Evolutionary conservation across 1,140 invertebrate genomes (phyloP).

Genomic region (Mizuhopecten yessoensis): DNA sequence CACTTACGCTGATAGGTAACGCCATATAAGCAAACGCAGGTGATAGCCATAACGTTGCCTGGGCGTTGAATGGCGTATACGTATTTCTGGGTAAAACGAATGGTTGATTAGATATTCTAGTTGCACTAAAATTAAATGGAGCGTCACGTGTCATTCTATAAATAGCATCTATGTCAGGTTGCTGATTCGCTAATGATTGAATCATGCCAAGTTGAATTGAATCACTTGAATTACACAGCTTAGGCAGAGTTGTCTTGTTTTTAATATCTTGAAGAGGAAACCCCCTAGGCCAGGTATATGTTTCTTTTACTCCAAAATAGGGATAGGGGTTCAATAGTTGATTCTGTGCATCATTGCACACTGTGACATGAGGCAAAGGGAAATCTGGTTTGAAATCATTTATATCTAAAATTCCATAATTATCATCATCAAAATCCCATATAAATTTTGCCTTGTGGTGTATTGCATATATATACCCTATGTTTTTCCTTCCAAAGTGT

Average conservation of each 20-base stretch:
- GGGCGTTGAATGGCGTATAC: slow-evolving; percentile 59
- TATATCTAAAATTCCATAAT: slow-evolving; percentile 37
- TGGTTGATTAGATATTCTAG: background rate
- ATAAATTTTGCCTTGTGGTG: slow-evolving; percentile 48
- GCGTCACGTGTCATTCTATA: slow-evolving; percentile 54
- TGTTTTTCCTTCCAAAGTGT: slow-evolving; percentile 57
- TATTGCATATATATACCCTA: slow-evolving; percentile 61
- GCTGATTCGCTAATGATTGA: slow-evolving; percentile 57
- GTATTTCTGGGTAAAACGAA: slow-evolving; percentile 47
- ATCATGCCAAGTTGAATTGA: slow-evolving; percentile 44
- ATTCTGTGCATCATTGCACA: background rate
- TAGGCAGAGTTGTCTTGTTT: background rate
- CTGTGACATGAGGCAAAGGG: background rate
- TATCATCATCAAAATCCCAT: slow-evolving; percentile 62
- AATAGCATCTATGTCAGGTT: slow-evolving; percentile 63
- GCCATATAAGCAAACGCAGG: slow-evolving; percentile 46
- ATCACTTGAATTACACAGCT: background rate
- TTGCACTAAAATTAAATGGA: slow-evolving; percentile 45
- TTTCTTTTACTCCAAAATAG: slow-evolving; percentile 48
- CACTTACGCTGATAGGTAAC: slow-evolving; percentile 53
- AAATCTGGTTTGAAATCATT: background rate
- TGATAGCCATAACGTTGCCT: slow-evolving; percentile 53
- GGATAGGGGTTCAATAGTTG: slow-evolving; percentile 49
- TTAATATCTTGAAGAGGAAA: slow-evolving; percentile 49
- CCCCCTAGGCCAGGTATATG: slow-evolving; percentile 49